phyloP scores from a whole-genome alignment of 2,888 invertebrate species.

The Pristionchus entomophagus region DNA sequence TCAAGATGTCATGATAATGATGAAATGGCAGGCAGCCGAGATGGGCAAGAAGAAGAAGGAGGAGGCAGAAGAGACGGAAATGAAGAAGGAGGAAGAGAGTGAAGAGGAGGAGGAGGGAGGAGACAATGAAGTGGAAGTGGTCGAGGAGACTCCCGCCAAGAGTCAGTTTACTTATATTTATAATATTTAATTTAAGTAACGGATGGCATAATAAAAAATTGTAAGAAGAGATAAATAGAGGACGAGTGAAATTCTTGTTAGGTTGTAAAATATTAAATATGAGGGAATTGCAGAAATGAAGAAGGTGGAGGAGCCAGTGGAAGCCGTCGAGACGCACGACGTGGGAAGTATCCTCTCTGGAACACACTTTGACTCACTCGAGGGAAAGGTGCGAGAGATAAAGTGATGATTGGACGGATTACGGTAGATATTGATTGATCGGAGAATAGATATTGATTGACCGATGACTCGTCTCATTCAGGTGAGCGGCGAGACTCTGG shows the following conservation, averaged over 20 bases:
- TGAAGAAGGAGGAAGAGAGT: constrained; percentile 48
- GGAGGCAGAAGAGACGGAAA: constrained; percentile 46
- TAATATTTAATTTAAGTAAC: too few relatives aligned
- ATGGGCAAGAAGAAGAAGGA: constrained; percentile 53
- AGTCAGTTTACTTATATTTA: neutral
- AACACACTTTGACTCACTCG: constrained; percentile 65
- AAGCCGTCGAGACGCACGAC: constrained; percentile 42
- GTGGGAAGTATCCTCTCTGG: constrained; percentile 66
- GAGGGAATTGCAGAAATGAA: constrained; percentile 30
- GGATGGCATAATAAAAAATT: too few relatives aligned
- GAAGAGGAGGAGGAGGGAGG: constrained; percentile 54
- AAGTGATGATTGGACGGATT: neutral
- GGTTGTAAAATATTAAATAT: neutral
- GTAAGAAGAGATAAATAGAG: too few relatives aligned
- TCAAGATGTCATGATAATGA: neutral
- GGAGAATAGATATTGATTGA: neutral
- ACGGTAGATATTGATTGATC: neutral
- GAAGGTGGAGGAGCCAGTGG: neutral
- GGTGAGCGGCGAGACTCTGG: constrained; percentile 88
- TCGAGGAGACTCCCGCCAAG: constrained; percentile 70
- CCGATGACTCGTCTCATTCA: constrained; percentile 78
- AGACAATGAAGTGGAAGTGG: constrained; percentile 73
- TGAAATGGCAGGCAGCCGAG: constrained; percentile 16
- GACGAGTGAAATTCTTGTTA: neutral
- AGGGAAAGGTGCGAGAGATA: constrained; percentile 48